Conservation (phyloP, 2,113 vertebrate species). For the Pipa parva region DNA sequence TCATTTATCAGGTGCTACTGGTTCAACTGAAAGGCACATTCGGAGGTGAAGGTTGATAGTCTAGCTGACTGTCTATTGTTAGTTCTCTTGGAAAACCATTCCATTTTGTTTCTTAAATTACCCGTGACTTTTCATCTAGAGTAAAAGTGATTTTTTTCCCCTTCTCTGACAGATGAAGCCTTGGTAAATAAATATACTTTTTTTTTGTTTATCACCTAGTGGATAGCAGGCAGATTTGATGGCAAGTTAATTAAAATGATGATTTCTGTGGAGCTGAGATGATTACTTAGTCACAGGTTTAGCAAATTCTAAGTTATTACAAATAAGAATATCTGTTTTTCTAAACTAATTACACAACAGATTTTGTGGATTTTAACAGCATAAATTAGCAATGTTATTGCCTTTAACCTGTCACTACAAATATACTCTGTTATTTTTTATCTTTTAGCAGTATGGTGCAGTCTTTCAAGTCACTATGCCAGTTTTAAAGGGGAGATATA, state of each 20-base stretch:
- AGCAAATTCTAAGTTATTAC: too few species aligned
- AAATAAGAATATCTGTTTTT: too few species aligned
- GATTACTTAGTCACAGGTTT: too few species aligned
- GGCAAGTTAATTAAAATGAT: background rate
- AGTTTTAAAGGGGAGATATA: too few species aligned
- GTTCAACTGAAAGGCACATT: constrained; percentile 27
- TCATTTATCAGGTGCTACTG: constrained; percentile 12
- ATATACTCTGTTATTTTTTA: too few species aligned
- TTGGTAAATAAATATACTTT: background rate
- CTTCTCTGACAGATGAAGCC: background rate
- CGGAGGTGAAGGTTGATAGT: constrained; percentile 27
- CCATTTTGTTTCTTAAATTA: constrained; percentile 14
- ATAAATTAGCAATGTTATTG: too few species aligned
- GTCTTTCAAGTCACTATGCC: too few species aligned
- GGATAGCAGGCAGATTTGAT: background rate
- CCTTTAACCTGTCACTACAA: too few species aligned
- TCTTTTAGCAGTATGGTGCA: too few species aligned
- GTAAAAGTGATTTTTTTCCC: background rate
- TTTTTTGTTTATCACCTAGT: background rate
- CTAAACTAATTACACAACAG: too few species aligned
- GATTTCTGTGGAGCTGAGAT: too few species aligned
- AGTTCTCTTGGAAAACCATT: constrained; percentile 9
- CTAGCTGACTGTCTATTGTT: constrained; percentile 17
- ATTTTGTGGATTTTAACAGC: too few species aligned
- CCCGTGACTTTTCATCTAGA: constrained; percentile 2